Evolutionary conservation across 92 coral and sea anemone genomes (phyloP).

Genomic region (Montipora capitata): DNA sequence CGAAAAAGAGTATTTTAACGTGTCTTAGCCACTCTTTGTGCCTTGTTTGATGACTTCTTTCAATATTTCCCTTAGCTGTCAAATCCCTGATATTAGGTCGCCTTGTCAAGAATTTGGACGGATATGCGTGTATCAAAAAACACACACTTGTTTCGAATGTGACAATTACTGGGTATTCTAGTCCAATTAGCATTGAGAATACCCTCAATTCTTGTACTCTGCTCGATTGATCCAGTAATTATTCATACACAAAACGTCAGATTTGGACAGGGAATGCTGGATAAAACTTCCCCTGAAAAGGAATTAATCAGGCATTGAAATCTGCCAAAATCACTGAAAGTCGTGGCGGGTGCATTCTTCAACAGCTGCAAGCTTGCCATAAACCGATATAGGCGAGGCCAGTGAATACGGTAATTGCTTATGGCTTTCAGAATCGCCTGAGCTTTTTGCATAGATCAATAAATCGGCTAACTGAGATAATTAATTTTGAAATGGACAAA

Average conservation of each 20-base stretch:
- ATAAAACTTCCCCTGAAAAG: slow-evolving; percentile 29
- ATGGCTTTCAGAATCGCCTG: slow-evolving; percentile 42
- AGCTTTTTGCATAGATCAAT: slow-evolving; percentile 79
- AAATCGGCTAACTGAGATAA: slow-evolving; percentile 80
- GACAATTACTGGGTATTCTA: slow-evolving; percentile 79
- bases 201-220: slow-evolving; percentile 54
- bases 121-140: slow-evolving; percentile 59
- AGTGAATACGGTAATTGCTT: slow-evolving; percentile 47
- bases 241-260: slow-evolving; percentile 84
- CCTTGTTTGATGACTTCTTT: slow-evolving; percentile 75
- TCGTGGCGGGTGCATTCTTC: slow-evolving; percentile 29
- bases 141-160: slow-evolving; percentile 75
- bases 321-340: background rate
- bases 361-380: slow-evolving; percentile 31
- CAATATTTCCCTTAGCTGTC: slow-evolving; percentile 74
- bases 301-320: slow-evolving; percentile 19
- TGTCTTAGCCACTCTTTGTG: slow-evolving; percentile 4
- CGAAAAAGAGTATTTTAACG: slow-evolving; percentile 44
- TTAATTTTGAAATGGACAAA: slow-evolving; percentile 81
- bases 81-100: slow-evolving; percentile 60
- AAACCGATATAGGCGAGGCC: background rate
- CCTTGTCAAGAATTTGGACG: slow-evolving; percentile 63
- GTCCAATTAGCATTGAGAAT: slow-evolving; percentile 83
- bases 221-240: slow-evolving; percentile 74
- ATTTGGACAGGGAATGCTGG: slow-evolving; percentile 35